A percentile compares a stretch with the other conserved stretches of the same genome.
Conservation (phyloP, 2,797 vertebrate genomes). For the Ceyx erithaca region DNA sequence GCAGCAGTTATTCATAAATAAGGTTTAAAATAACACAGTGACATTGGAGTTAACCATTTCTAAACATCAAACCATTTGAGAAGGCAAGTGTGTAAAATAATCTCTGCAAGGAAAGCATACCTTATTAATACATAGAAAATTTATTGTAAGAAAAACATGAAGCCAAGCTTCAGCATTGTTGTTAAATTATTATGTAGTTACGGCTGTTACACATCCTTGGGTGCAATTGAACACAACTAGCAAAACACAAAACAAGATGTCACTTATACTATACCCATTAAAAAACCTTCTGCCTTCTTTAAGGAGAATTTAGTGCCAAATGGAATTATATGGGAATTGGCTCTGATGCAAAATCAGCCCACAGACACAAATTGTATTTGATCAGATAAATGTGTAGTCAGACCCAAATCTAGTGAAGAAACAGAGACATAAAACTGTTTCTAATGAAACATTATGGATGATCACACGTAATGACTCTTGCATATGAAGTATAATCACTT, state of each 20-base stretch:
- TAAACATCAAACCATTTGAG: neutral
- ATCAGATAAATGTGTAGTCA: conserved; percentile 24
- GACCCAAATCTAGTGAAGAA: conserved; percentile 33
- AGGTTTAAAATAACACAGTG: conserved; percentile 1
- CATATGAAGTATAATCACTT: conserved; percentile 40
- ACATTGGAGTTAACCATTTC: neutral
- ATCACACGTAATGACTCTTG: conserved; percentile 40
- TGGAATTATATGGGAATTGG: conserved; percentile 28
- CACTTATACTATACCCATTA: neutral
- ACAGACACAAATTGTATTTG: conserved; percentile 46
- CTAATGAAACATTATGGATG: conserved; percentile 33
- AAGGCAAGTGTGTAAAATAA: neutral
- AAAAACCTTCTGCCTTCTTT: conserved; percentile 1
- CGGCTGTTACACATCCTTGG: neutral
- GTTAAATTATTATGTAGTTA: neutral
- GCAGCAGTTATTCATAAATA: conserved; percentile 10
- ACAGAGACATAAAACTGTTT: neutral
- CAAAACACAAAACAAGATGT: neutral
- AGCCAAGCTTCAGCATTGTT: neutral
- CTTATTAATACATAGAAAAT: neutral
- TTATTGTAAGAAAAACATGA: neutral
- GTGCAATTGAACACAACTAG: neutral
- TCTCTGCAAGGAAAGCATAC: neutral
- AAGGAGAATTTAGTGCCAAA: conserved; percentile 3
- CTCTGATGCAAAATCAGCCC: conserved; percentile 46